These are phyloP conservation scores for Dolichomitus sp. DNA, from an alignment of 2,888 invertebrate genomes.

Conservation along the genomic window DNA sequence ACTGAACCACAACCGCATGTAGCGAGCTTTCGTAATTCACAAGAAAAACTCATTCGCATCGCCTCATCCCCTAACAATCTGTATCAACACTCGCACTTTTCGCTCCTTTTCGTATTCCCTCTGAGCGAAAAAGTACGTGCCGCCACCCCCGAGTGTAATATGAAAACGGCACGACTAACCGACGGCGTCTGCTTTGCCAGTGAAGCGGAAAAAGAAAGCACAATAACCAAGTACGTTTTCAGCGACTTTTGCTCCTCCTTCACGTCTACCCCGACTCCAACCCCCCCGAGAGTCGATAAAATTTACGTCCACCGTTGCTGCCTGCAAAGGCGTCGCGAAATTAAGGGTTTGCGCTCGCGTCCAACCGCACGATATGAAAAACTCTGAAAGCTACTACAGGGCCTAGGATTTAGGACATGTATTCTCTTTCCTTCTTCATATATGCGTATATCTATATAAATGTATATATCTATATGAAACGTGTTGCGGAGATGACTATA, in stretches of 20 bases:
- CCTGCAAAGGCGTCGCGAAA: slow-evolving; percentile 29
- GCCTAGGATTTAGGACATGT: slow-evolving; percentile 17
- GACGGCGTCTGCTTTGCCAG: slow-evolving; percentile 10
- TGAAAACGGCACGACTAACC: slow-evolving; percentile 32
- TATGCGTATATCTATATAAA: neutral
- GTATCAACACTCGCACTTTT: neutral
- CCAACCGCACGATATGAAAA: slow-evolving; percentile 45
- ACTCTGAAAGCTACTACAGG: slow-evolving; percentile 21
- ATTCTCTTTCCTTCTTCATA: slow-evolving; percentile 18
- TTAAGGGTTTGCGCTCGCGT: slow-evolving; percentile 37
- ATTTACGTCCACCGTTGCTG: slow-evolving; percentile 36
- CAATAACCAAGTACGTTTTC: slow-evolving; percentile 29
- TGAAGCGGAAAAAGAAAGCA: slow-evolving; percentile 20
- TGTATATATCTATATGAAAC: neutral
- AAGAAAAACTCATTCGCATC: slow-evolving; percentile 57
- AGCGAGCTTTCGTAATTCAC: slow-evolving; percentile 43
- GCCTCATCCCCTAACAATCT: slow-evolving; percentile 7
- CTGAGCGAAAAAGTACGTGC: slow-evolving; percentile 10
- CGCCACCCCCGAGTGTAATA: slow-evolving; percentile 34
- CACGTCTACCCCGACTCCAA: neutral
- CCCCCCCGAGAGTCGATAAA: slow-evolving; percentile 9
- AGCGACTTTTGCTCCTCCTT: neutral
- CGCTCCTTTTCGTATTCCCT: slow-evolving; percentile 20
- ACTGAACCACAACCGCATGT: slow-evolving; percentile 19
- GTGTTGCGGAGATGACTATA: neutral